These are phyloP conservation scores for Sarcophaga subvicina DNA, from an alignment of 2,888 invertebrate species.

Conservation along the genomic window DNA sequence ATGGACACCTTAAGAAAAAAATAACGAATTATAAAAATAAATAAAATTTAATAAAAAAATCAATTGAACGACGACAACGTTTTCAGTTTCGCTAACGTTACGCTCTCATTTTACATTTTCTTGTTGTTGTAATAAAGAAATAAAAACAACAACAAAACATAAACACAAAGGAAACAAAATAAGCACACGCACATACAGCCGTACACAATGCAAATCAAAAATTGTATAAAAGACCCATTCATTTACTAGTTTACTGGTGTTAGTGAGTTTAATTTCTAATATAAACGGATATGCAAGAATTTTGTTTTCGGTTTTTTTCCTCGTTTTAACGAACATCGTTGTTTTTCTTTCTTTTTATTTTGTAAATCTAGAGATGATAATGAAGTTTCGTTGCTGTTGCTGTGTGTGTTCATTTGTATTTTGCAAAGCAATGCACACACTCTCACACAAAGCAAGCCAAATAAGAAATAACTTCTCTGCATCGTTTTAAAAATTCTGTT, in stretches of 20 bases:
- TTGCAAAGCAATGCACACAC: slow-evolving; percentile 30
- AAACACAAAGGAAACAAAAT: slow-evolving; percentile 14
- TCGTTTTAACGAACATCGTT: slow-evolving; percentile 13
- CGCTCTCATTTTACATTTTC: background rate
- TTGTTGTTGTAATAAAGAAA: background rate
- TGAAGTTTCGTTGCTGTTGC: slow-evolving; percentile 14
- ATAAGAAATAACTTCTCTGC: slow-evolving; percentile 26
- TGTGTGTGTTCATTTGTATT: slow-evolving; percentile 26
- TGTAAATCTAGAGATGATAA: slow-evolving; percentile 22
- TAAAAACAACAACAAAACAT: background rate
- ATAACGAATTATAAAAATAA: background rate
- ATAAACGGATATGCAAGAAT: slow-evolving; percentile 61
- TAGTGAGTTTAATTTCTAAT: slow-evolving; percentile 15
- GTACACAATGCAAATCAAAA: background rate
- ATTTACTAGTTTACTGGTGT: background rate
- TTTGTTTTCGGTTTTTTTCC: background rate
- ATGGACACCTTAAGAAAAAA: background rate
- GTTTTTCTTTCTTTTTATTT: too few species aligned
- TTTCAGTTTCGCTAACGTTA: background rate
- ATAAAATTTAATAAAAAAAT: background rate
- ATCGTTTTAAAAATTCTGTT: slow-evolving; percentile 38
- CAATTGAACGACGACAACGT: background rate
- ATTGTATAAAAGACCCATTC: background rate
- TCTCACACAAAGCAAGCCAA: background rate
- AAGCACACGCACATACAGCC: background rate